Base-by-base conservation (phyloP, 2,888 invertebrate genomes). In the Polydesmus complanatus region DNA sequence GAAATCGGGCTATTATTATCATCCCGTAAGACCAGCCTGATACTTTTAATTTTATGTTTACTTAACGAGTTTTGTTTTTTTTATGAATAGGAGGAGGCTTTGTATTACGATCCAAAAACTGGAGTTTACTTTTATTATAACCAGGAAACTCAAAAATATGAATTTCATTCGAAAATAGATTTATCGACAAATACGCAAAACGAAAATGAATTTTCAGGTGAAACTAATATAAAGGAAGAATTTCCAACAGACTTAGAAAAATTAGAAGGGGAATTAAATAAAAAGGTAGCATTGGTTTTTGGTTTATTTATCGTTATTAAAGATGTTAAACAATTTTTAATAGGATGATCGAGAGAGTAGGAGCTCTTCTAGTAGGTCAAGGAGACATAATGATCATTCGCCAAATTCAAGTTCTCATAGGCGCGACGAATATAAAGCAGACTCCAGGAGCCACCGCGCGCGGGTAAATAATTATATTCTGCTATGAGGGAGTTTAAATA, bases 1-100 rank as follows among this genome's bases (percentile, higher is more conserved):
- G 67, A 85, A 83, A 69, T 85, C 88, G 66, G 90, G 91, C 64
- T 92, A 89, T 75, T 92, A 92, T 76, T 92, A 91, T 71, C 88
- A 90, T 78, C 82, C 88, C 67, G 90, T 89, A 79, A 78, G 80
- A 78, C n/a, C n/a, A n/a, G n/a, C n/a, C n/a, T n/a, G n/a, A n/a
- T n/a, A n/a, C n/a, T n/a, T n/a, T n/a, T n/a, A 5, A 58, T 19
- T 58, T 50, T 1, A 27, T 51, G 19, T 58, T 58, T 23, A 21
- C n/a, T 55, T 26, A n/a, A 25, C 19, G 19, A 25, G 19, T 25
- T 27, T 26, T 55, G 18, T n/a, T 21, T 5, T 60, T 23, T 62
- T 65, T 62, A 65, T 67, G 74, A 75, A 51, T 69, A 93, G 92
- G 86, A 87, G 72, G 81, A 85, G 68, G 86, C 88, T 1, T 77